Evolutionary conservation across 2,888 invertebrate genomes (phyloP), one percentile per base, ranked within the genome.

Genomic region (Creontiades dilutus): DNA sequence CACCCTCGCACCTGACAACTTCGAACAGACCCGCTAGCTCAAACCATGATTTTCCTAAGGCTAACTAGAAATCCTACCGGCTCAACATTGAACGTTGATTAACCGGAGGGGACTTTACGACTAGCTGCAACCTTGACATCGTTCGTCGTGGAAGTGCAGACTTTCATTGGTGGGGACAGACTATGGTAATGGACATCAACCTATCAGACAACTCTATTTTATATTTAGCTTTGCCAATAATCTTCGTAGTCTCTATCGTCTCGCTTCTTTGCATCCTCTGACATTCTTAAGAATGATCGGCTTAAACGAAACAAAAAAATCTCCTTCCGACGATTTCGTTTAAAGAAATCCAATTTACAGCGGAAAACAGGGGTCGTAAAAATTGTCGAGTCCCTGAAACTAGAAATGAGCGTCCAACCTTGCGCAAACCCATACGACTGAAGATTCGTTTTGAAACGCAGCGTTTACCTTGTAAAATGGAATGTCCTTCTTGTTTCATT

Each of bases 401-500:
- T 23, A 27, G 68, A 19, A 68, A 68, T 68, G 68, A 23, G 68
- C 68, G 23, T 68, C 68, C 23, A 68, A 68, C 68, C 68, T 68
- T 68, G 68, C 68, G 68, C 68, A 68, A 68, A 68, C 68, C 23
- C 23, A 11, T 68, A 57, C 27, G 68, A 23, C 23, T 68, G 68
- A 68, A 68, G 61, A 61, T 61, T 23, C 68, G 27, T 23, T 68
- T 68, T 68, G 68, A 68, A 68, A 68, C 12, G 19, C 19, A 52
- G 52, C 52, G 52, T 52, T 52, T 52, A 52, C 52, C 52, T 52
- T 52, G 52, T 52, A 52, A 16, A 19, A 68, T 23, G 68, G 23
- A 68, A 68, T 23, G 68, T 68, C 68, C 23, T 68, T 68, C 61
- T 61, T 61, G 61, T 61, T 61, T 61, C 61, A 61, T 52, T 52